These are phyloP conservation scores for Hermatobates lingyangjiaoensis DNA, from an alignment of 1,140 invertebrate species.

Conservation along the genomic window DNA sequence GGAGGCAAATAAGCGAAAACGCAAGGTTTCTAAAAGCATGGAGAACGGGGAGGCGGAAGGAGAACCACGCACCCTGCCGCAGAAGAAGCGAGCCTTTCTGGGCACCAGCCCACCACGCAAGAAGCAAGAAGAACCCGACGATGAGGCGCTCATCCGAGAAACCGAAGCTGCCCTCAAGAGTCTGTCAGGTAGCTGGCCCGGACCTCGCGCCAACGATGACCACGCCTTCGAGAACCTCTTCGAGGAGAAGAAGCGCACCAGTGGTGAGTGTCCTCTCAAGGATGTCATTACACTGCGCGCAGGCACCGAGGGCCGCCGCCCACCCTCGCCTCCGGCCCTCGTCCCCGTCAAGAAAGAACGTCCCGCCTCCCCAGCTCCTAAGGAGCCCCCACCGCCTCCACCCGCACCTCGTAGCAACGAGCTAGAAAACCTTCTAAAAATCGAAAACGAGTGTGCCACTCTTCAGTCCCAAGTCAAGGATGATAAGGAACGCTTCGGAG, in stretches of 20 bases:
- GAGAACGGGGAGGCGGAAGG: constrained; percentile 7
- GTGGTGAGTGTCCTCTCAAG: constrained; percentile 36
- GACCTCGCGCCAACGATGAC: constrained; percentile 32
- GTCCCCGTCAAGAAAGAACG: constrained; percentile 5
- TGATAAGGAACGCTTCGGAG: constrained; percentile 34
- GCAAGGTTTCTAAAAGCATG: not conserved
- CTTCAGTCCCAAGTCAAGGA: constrained; percentile 25
- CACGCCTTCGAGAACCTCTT: constrained; percentile 68
- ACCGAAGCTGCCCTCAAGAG: constrained; percentile 68
- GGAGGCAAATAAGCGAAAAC: constrained; percentile 8
- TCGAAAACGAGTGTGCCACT: constrained; percentile 30
- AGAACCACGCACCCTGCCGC: constrained; percentile 25
- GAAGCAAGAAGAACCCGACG: constrained; percentile 31
- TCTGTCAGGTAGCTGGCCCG: constrained; percentile 60
- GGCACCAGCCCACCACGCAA: constrained; percentile 25
- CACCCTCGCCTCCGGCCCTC: constrained; percentile 17
- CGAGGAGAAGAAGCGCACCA: constrained; percentile 52
- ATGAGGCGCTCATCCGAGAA: constrained; percentile 62
- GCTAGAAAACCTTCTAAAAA: constrained; percentile 30
- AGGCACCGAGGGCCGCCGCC: constrained; percentile 16
- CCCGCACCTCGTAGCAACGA: constrained; percentile 22
- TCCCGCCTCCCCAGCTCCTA: constrained; percentile 14
- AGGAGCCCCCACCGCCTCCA: constrained; percentile 7
- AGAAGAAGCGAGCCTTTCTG: constrained; percentile 37
- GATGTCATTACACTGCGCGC: constrained; percentile 40